phyloP scores from a whole-genome alignment of 2,888 invertebrate species.

The Ormyrus rosae region DNA sequence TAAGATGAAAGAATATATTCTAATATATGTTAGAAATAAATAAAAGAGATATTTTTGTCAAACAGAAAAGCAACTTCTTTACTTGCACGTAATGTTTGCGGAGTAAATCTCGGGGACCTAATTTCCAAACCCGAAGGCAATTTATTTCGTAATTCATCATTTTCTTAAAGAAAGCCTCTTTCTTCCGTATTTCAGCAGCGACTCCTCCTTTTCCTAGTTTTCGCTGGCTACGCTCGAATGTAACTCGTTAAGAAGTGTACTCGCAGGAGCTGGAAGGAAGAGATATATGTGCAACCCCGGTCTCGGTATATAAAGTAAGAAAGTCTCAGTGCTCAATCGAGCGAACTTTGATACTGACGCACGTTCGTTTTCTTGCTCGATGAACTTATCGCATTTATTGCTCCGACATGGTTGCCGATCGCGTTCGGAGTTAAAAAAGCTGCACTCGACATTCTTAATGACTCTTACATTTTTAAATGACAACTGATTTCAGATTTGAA shows the following conservation, averaged over 20 bases:
- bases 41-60: too few relatives aligned
- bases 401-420: slow-evolving; percentile 7
- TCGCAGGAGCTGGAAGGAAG: neutral
- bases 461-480: too few relatives aligned
- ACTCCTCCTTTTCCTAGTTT: slow-evolving; percentile 32
- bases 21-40: too few relatives aligned
- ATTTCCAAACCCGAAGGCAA: too few relatives aligned
- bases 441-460: too few relatives aligned
- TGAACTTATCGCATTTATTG: slow-evolving; percentile 31
- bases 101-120: too few relatives aligned
- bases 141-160: neutral
- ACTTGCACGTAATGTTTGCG: too few relatives aligned
- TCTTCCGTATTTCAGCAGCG: neutral
- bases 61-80: too few relatives aligned
- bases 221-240: neutral
- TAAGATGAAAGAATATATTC: too few relatives aligned
- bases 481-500: too few relatives aligned
- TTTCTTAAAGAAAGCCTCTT: neutral
- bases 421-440: neutral
- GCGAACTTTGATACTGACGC: slow-evolving; percentile 43
- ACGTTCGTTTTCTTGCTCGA: slow-evolving; percentile 25
- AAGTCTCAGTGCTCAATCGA: slow-evolving; percentile 30
- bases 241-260: slow-evolving; percentile 23
- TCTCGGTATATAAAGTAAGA: neutral
- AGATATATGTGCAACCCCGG: too few relatives aligned